Conservation (phyloP, 2,888 invertebrate species). For the Megamerina dolium region DNA sequence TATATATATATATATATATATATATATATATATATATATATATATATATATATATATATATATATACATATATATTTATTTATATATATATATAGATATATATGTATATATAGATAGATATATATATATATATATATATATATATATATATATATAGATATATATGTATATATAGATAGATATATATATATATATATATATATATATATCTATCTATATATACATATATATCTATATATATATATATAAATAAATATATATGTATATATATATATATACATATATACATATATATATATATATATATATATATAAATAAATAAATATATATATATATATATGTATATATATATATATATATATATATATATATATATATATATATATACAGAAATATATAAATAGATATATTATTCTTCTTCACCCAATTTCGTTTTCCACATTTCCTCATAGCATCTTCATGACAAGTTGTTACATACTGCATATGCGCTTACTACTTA, state of each 20-base stretch:
- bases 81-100: too few species aligned
- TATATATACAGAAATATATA: constrained; percentile 4
- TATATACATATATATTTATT: constrained; percentile 7
- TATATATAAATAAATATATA: neutral
- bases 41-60: constrained; percentile 9
- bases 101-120: too few species aligned
- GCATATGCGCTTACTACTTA: constrained; percentile 5
- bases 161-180: too few species aligned
- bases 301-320: too few species aligned
- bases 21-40: neutral
- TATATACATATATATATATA: neutral
- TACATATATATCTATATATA: too few species aligned
- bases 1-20: constrained; percentile 5
- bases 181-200: too few species aligned
- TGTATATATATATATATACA: neutral
- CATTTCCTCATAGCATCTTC: too few species aligned
- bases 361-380: constrained; percentile 9
- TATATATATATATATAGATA: too few species aligned
- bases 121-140: too few species aligned
- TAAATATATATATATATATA: constrained; percentile 1
- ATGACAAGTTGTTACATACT: too few species aligned
- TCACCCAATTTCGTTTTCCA: neutral
- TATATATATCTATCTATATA: too few species aligned
- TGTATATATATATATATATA: constrained; percentile 2
- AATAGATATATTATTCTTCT: too few species aligned